phyloP scores from a whole-genome alignment of 92 coral and sea anemone genomes.

The Palythoa heliodiscus region DNA sequence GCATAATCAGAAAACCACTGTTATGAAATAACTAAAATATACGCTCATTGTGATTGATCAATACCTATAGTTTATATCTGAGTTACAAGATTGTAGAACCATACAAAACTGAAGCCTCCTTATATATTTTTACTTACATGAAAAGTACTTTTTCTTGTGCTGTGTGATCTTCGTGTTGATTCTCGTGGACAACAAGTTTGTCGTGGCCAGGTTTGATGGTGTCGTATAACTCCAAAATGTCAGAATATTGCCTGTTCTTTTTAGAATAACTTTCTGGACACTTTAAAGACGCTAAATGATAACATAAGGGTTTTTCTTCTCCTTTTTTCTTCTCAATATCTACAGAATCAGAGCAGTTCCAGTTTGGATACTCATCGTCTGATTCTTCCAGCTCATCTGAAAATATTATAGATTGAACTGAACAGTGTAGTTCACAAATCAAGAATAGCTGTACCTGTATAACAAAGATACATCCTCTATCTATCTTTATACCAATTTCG shows the following conservation, averaged over 20 bases:
- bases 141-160: neutral
- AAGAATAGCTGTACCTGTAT: no score
- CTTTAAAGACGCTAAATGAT: neutral
- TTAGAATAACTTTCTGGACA: neutral
- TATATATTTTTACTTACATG: neutral
- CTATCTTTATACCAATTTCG: no score
- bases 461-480: no score
- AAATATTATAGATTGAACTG: neutral
- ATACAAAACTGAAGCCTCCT: no score
- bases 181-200: neutral
- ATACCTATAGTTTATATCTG: no score
- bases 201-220: neutral
- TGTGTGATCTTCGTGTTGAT: neutral
- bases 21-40: no score
- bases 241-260: neutral
- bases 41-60: no score
- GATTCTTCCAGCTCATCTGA: conserved; percentile 31
- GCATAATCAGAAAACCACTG: no score
- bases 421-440: neutral
- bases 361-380: conserved; percentile 29
- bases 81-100: no score
- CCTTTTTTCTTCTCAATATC: neutral
- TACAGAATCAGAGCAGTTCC: conserved; percentile 14
- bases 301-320: neutral
- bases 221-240: neutral